Conservation (phyloP, 2,797 vertebrate species). For the Acestrorhynchus altus region DNA sequence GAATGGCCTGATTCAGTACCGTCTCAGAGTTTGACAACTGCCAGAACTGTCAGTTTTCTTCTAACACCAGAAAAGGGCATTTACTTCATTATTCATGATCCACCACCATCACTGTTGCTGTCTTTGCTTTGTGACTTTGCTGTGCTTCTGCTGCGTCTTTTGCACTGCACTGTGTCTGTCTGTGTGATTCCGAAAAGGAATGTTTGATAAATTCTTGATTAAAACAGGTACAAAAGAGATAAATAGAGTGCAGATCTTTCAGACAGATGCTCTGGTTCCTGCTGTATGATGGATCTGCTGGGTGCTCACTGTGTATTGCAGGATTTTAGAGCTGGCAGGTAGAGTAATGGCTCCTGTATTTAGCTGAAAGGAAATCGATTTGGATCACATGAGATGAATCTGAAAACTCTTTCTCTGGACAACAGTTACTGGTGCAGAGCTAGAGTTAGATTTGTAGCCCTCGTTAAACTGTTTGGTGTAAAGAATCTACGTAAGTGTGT, state of each 20-base stretch:
- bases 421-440: conserved; percentile 27
- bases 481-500: not conserved
- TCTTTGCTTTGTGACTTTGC: not conserved
- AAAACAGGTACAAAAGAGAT: not conserved
- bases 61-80: not conserved
- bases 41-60: not conserved
- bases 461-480: not conserved
- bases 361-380: conserved; percentile 22
- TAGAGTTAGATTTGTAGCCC: not conserved
- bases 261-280: conserved; percentile 66
- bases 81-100: not conserved
- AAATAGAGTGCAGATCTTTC: conserved; percentile 44
- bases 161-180: not conserved
- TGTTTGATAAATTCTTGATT: not conserved
- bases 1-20: conserved; percentile 1
- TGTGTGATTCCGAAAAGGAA: not conserved
- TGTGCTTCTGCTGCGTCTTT: not conserved
- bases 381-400: conserved; percentile 37
- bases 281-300: conserved; percentile 69
- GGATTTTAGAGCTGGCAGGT: conserved; percentile 63
- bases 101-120: not conserved
- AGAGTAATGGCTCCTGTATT: conserved; percentile 61
- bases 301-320: conserved; percentile 74
- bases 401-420: conserved; percentile 22
- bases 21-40: conserved; percentile 1